Base-by-base conservation (phyloP, 2,888 invertebrate species). In the Heliconius ethilla region DNA sequence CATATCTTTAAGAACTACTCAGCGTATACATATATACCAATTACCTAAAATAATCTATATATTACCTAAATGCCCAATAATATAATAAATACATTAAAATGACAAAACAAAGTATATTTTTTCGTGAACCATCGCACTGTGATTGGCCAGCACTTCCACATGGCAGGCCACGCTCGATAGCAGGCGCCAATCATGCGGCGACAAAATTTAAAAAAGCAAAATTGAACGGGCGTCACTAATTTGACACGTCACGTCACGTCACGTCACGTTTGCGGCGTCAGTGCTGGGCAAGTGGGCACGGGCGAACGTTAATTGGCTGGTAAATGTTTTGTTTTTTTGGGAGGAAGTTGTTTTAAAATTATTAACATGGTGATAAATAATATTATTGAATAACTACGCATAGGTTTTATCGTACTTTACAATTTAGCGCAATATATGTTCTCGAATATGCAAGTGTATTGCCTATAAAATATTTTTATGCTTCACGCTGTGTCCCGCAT, bases 121-220 rank as follows among this genome's bases (percentile, higher is more conserved):
- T 69, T 45, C 15, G 15, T 9, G 15, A 25, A n/a, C 10, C 69
- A 70, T 15, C 70, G 40, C 22, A 25, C 45, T 84, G 84, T 86
- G 84, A 87, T 89, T 89, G 87, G 86, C 79, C 83, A 85, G 86
- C 82, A 72, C 88, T 91, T 89, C 87, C 89, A 86, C 81, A 73
- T 85, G 87, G 87, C 82, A 83, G 85, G 83, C 83, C 87, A 82
- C 87, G 86, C 85, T 89, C 92, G 89, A 90, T 90, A 90, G 88
- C 92, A 90, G 88, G 87, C 87, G 86, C 90, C 92, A 90, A 92
- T 92, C 91, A 91, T 88, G 89, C 90, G 87, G 87, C 86, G 85
- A 89, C 90, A 86, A 89, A 91, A 90, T 92, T 92, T 89, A 88
- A 92, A 93, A 92, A 92, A 88, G 87, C 89, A 90, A 90, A 91